Base-by-base conservation (phyloP, 1,140 invertebrate species). In the Wiebesia pumilae region DNA sequence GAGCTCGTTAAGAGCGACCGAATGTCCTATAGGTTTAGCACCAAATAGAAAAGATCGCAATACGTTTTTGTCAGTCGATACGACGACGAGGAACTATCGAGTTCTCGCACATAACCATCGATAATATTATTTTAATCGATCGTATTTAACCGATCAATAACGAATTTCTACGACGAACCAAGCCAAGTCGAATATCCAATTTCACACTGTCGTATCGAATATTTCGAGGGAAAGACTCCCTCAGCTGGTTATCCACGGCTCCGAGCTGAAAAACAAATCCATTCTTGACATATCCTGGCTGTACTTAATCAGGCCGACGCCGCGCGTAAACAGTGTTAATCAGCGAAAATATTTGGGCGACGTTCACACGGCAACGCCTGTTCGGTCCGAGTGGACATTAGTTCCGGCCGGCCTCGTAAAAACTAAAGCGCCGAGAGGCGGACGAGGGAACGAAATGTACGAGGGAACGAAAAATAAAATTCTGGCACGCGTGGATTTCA, bases 311-410 rank as follows among this genome's bases (percentile, higher is more conserved):
- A 80, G 40, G 12, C 40, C 51, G 24, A 47, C 81, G 77, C 43
- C 24, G 47, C 84, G 77, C 78, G 90, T 88, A 91, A 90, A 91
- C 89, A 91, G 88, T 83, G 88, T 90, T 91, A 89, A 90, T 90
- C 89, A 90, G 88, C 83, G 85, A 89, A 90, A 91, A 88, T 88
- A 89, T 89, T 90, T 87, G 87, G 86, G 86, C 33, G 86, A 88
- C 88, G 82, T 65, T 85, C 75, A 75, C 6, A 47, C 0, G 54
- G 21, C 67, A 7, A 35, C 0, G 51, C 21, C 51, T 86, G 43
- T 35, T 16, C 69, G 35, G 1, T 9, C 80, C 84, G 87, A 51
- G 78, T 83, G 84, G 84, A 77, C 85, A 81, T 88, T 88, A 89
- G 88, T 89, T 88, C 87, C 83, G 86, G 71, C 43, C 51, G 83